Evolutionary conservation across 2,888 invertebrate species (phyloP), one percentile per base, ranked within the genome.

Genomic region (Drosophila melanosoma): DNA sequence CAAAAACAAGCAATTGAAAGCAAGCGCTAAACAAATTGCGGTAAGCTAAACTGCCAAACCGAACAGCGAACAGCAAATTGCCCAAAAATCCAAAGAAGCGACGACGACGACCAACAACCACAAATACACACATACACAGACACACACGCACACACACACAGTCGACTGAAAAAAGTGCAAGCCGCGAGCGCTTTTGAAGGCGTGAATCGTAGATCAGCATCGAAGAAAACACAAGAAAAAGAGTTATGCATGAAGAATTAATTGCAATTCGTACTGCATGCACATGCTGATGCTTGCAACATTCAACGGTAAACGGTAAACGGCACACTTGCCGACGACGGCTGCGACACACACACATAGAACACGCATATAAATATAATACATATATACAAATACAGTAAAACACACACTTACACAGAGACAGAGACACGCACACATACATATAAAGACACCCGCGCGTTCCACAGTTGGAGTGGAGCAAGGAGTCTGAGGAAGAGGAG

Each of bases 141-240:
- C 63, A 68, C 58, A 80, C 65, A 69, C 66, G 73, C 65, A 58
- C 48, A 36, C 52, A 56, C 59, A 53, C 53, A 76, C 49, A 56
- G 78, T 79, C 76, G 82, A 84, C 82, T 82, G 85, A 82, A 83
- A 81, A 26, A 83, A 84, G 70, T 82, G 85, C 82, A 82, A 82
- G 82, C 82, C 77, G 80, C 82, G 76, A 82, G 82, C 84, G 72
- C 73, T 84, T 74, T 71, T 71, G 23, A 74, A 79, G 79, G 79
- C 76, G 79, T 80, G 68, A 78, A 71, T 72, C 71, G 51, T 51
- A 61, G 65, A 78, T 72, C 76, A 79, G 69, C 73, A 74, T 71
- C 49, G 48, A 64, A 74, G 65, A 68, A 71, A 74, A 71, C 23
- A 52, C 26, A 63, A 69, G 59, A 15, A 58, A 42, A 76, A 62